Evolutionary conservation across 2,888 invertebrate genomes (phyloP), one percentile per base, ranked within the genome.

Genomic region (Eugnorisma glareosa): DNA sequence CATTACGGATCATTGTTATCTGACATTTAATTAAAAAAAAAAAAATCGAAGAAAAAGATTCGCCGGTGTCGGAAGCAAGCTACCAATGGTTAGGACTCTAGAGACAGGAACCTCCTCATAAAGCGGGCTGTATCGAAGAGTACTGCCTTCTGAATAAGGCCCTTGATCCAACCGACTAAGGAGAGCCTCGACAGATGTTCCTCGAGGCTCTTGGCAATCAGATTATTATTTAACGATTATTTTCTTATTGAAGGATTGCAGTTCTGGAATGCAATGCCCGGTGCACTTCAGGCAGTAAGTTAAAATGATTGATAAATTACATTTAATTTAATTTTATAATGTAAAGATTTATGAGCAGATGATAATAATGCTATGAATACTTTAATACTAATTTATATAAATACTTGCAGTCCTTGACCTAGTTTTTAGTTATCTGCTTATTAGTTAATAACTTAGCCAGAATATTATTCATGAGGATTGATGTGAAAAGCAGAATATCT

Each of bases 301-400:
- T 64, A 28, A 57, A 7, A 57, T 59, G 0, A n/a, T 76, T 15
- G 48, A 51, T 63, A 51, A 24, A 43, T 77, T 63, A 6, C 2
- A 48, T n/a, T n/a, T n/a, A n/a, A n/a, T n/a, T n/a, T n/a, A n/a
- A n/a, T n/a, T n/a, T n/a, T n/a, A 75, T 75, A 40, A 54, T 35
- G 35, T 28, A 1, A 37, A 57, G 31, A 43, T 63, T 51, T 63
- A 79, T n/a, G 13, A 37, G 18, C 24, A 37, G 18, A 2, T 10
- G 8, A 37, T 18, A 54, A 15, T 45, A 31, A 54, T 45, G 45
- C 45, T 28, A 37, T 24, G 35, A 66, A 78, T 76, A 78, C 18
- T 35, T 76, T 18, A 66, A 57, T 54, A 24, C 15, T 15, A 45
- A 57, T 79, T 57, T 57, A 57, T 67, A 45, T 37, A 57, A 57